These are phyloP conservation scores for Dyspetes luteomarginatus DNA, from an alignment of 2,888 invertebrate species.

Conservation along the genomic window DNA sequence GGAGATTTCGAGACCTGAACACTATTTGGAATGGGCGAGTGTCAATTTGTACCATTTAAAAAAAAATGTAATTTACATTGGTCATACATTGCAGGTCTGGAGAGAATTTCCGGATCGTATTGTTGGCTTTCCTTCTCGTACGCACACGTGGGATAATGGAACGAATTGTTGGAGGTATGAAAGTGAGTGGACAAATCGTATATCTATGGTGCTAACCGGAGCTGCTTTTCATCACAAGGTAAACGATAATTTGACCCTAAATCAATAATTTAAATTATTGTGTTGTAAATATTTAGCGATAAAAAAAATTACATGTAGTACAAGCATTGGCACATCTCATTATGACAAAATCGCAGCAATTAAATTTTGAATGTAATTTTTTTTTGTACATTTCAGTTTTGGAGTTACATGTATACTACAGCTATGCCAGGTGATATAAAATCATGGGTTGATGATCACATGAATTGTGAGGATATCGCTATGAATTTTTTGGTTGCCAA, in stretches of 20 bases:
- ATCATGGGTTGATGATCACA: constrained; percentile 96
- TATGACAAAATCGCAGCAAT: background rate
- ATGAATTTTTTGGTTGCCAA: constrained; percentile 99
- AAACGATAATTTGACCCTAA: constrained; percentile 45
- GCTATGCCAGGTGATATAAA: constrained; percentile 93
- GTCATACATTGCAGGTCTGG: constrained; percentile 98
- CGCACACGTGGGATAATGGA: constrained; percentile 96
- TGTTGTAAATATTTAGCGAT: too few relatives aligned
- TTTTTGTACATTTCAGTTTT: constrained; percentile 85
- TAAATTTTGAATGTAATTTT: background rate
- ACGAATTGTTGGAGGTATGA: constrained; percentile 96
- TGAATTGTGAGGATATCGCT: constrained; percentile 99
- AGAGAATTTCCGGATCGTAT: constrained; percentile 98
- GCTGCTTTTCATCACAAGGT: constrained; percentile 98
- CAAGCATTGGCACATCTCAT: background rate
- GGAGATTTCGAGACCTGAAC: too few relatives aligned
- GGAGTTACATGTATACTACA: constrained; percentile 97
- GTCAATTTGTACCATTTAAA: background rate
- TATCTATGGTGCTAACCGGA: constrained; percentile 98
- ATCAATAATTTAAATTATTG: too few relatives aligned
- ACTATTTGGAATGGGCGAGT: background rate
- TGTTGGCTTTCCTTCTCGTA: constrained; percentile 97
- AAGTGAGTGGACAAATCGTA: constrained; percentile 98
- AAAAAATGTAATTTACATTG: too few relatives aligned
- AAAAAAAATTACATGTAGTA: too few relatives aligned